A percentile compares a stretch with the other conserved stretches of the same genome.
Conservation (phyloP, 1,140 invertebrate genomes). For the Trichonephila clavipes region DNA sequence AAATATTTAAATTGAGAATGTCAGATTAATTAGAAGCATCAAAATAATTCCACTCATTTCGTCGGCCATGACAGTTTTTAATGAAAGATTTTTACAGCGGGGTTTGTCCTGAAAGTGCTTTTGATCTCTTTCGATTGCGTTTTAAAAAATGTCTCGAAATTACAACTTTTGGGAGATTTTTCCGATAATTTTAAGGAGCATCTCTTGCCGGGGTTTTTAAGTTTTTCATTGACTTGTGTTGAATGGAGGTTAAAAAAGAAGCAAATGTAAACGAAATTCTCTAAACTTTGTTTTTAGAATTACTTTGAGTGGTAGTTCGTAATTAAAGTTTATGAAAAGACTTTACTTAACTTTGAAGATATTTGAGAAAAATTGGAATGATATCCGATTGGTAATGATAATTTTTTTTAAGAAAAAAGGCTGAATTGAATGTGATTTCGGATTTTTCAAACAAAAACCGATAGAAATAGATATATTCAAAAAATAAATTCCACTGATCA, state of each 20-base stretch:
- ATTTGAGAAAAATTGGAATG: not conserved
- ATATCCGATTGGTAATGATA: not conserved
- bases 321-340: conserved; percentile 35
- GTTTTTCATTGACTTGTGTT: conserved; percentile 22
- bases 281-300: conserved; percentile 48
- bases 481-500: too few relatives aligned
- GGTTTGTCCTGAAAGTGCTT: conserved; percentile 61
- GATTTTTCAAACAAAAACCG: too few relatives aligned
- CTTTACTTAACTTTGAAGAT: not conserved
- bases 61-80: conserved; percentile 64
- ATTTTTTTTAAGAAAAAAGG: not conserved
- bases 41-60: conserved; percentile 51
- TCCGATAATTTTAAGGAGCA: conserved; percentile 39
- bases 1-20: conserved; percentile 75
- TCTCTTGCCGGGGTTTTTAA: not conserved
- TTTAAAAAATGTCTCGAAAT: conserved; percentile 24
- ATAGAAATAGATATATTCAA: too few relatives aligned
- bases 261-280: conserved; percentile 15
- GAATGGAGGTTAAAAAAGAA: not conserved
- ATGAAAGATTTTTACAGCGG: conserved; percentile 64
- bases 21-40: conserved; percentile 74
- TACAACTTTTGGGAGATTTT: conserved; percentile 37
- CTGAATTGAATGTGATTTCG: not conserved
- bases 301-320: conserved; percentile 40
- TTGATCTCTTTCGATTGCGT: conserved; percentile 49